Base-by-base conservation (phyloP, 2,797 vertebrate genomes). In the Peromyscus aztecus region DNA sequence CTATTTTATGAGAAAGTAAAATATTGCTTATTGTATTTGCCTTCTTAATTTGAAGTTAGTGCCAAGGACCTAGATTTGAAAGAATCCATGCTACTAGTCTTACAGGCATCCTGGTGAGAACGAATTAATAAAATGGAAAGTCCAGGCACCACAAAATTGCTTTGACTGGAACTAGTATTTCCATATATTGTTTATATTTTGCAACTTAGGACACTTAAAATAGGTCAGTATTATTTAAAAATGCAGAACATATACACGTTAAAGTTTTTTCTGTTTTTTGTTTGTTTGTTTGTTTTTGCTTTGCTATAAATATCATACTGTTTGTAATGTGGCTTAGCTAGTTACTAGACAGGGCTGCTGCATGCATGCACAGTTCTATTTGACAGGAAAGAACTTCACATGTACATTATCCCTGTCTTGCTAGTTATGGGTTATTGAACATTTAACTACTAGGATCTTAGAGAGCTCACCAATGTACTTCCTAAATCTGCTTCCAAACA, bases 31-130 rank as follows among this genome's bases (percentile, higher is more conserved):
- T 55, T 76, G 40, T 77, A 31, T 81, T 88, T 43, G 5, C 52
- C 16, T 78, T 94, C 89, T 88, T 16, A 65, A 57, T 90, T 85
- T 69, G 46, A 92, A 69, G 23, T 78, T 71, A 96, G 84, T 61
- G 13, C 21, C 55, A n/a, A 75, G 31, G 12, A 23, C 65, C 17
- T 63, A 55, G 9, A 78, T 59, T 88, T n/a, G 49, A 75, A 92
- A 81, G n/a, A 29, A 23, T n/a, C 65, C 59, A 29, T 8, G 43
- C 37, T n/a, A 75, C 13, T 31, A 57, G 40, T 37, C 24, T 61
- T 43, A 5, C 1, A 14, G 17, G 13, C 71, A n/a, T 37, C 43
- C 6, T 27, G 2, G 21, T 63, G 17, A 43, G 31, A 0, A 65
- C 23, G 10, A 27, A 85, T 76, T 93, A 40, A 76, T 14, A 69